Evolutionary conservation across 2,113 vertebrate species (phyloP).

Genomic region (Myiagra hebetior): DNA sequence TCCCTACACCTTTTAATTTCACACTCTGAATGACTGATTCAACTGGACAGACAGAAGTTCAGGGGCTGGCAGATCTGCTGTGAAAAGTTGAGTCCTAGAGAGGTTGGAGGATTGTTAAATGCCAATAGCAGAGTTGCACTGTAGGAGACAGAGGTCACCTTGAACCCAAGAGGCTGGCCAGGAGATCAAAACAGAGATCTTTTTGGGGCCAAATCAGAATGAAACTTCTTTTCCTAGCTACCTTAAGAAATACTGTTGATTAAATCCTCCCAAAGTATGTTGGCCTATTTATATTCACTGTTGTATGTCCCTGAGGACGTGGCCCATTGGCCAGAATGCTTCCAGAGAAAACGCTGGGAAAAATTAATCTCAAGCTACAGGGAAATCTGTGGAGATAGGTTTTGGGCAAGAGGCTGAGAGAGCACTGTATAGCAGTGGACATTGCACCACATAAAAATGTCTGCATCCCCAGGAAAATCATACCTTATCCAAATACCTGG

Average conservation of each 20-base stretch:
- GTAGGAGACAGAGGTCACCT: not conserved
- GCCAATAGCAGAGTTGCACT: not conserved
- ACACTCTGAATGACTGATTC: not conserved
- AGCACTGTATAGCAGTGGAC: not conserved
- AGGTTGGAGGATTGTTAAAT: not conserved
- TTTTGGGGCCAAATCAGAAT: not conserved
- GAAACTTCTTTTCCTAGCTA: not conserved
- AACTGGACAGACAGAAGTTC: not conserved
- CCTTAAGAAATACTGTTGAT: not conserved
- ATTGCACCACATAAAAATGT: not conserved
- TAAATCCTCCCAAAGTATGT: not conserved
- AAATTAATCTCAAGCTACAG: not conserved
- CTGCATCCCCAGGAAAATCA: not conserved
- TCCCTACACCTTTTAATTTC: not conserved
- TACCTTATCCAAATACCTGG: not conserved
- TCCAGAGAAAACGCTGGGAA: not conserved
- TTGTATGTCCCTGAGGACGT: accelerated
- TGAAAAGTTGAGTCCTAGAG: not conserved
- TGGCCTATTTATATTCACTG: not conserved
- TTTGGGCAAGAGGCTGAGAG: not conserved
- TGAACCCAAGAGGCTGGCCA: not conserved
- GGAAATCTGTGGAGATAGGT: not conserved
- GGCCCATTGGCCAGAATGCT: not conserved
- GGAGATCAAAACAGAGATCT: not conserved
- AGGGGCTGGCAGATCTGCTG: not conserved